Evolutionary conservation across 2,888 invertebrate genomes (phyloP), one percentile per base, ranked within the genome.

Genomic region (Tinea pellionella): DNA sequence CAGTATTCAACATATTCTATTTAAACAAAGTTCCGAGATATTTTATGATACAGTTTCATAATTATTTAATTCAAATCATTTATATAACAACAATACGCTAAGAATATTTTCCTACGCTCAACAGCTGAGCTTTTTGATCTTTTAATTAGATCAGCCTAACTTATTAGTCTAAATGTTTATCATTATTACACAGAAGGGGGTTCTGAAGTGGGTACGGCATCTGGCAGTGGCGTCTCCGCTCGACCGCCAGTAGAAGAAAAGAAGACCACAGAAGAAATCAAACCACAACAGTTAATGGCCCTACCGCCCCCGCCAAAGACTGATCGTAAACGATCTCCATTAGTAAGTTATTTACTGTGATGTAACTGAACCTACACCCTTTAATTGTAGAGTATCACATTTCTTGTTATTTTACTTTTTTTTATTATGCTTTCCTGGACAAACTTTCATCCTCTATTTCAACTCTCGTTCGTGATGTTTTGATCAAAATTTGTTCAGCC

Each of bases 301-400:
- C 71, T 89, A 58, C 87, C 89, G 4, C 89, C 89, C 1, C 89
- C 85, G 3, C 83, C 84, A 0, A 73, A 72, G 62, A 86, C 85
- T 61, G 81, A 80, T 51, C 72, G 74, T 41, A 79, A 79, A 61
- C 71, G 78, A 24, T 66, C 70, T 0, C 71, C 69, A 9, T 75
- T 76, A 77, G 85, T 86, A 73, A 62, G 62, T 59, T 24, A 57
- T 24, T 24, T 2, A 24, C 6, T 24, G 7, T 2, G 6, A 24
- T 24, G 6, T 24, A 24, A 24, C 24, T 24, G 24, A 2, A 24
- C 6, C 2, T 7, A 16, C 24, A 13, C 29, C 53, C 18, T 7
- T 24, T 29, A 30, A 42, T 9, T 24, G 24, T 24, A 3, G n/a
- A 24, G 24, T 24, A 3, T 3, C 24, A 24, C 2, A 24, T 24